These are phyloP conservation scores for Pseudeuparius sepicola DNA, from an alignment of 2,888 invertebrate species.

Conservation along the genomic window DNA sequence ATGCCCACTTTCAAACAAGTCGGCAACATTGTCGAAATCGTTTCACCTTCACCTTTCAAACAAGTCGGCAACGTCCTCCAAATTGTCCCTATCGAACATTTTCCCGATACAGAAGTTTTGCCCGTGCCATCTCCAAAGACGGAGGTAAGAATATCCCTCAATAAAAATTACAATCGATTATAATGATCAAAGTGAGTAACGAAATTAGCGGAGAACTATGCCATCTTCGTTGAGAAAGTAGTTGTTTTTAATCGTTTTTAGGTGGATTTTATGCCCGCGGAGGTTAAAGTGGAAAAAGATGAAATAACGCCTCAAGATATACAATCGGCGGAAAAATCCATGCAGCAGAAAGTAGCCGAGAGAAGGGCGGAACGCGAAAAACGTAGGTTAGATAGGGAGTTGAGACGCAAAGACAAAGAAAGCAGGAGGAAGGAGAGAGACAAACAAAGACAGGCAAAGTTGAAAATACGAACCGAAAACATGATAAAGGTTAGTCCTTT, in stretches of 20 bases:
- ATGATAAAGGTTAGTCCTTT: constrained; percentile 36
- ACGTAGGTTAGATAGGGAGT: constrained; percentile 35
- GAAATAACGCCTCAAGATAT: constrained; percentile 19
- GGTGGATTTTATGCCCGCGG: no score
- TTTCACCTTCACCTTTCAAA: no score
- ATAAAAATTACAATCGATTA: no score
- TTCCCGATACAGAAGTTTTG: constrained; percentile 18
- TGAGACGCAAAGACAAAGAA: constrained; percentile 36
- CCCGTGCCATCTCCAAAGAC: no score
- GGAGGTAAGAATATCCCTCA: no score
- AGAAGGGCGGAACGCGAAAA: constrained; percentile 35
- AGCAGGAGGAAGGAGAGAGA: constrained; percentile 35
- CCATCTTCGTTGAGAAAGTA: no score
- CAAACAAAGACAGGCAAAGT: constrained; percentile 33
- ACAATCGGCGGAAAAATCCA: constrained; percentile 29
- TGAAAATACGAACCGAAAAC: constrained; percentile 37
- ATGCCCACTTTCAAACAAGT: no score
- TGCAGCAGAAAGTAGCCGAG: constrained; percentile 33
- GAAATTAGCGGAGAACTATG: no score
- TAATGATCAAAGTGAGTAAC: no score
- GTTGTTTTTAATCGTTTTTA: no score
- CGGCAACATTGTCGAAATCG: no score
- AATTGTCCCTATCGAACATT: constrained; percentile 45
- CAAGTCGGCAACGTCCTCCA: constrained; percentile 51
- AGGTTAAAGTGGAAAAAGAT: no score